Base-by-base conservation (phyloP, 2,888 invertebrate species). In the Nomada ferruginata region DNA sequence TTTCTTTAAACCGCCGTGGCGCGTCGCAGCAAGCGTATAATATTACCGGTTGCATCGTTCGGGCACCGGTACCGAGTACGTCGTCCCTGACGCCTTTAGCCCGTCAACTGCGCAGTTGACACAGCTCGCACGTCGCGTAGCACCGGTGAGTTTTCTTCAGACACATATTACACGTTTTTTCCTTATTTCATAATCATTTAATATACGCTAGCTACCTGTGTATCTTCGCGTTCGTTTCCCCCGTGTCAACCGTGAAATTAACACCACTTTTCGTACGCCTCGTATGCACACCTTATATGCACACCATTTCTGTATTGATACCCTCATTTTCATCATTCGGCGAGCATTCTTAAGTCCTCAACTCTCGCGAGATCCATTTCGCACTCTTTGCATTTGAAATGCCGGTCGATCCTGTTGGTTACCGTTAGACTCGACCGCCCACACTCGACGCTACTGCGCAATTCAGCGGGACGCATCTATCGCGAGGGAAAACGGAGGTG, bases 61-160 rank as follows among this genome's bases (percentile, higher is more conserved):
- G 87, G 86, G 90, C 87, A 87, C 87, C 82, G 85, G 83, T 88
- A 87, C 82, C 88, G 90, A 84, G 89, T 85, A 83, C 87, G 87
- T 90, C 90, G 90, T 90, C 88, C 90, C 90, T 92, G 92, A 87
- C 23, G 23, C 23, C 23, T 87, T 88, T 89, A 87, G 89, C 84
- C 85, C 83, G 89, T 90, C 89, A 91, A 93, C 92, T 93, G 93
- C 92, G 92, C 92, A 92, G 92, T 93, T 92, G 90, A 89, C 89
- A 89, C 86, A 86, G 89, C 89, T 89, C 89, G 85, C 87, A 89
- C 90, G 87, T 91, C 91, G 90, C 86, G 90, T 87, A 88, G 87
- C 87, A 91, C 91, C 91, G 92, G 92, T 93, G 87, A 92, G 92
- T 92, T 89, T 87, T 84, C 74, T 71, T 66, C 78, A 68, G 83